These are phyloP conservation scores for Phengaris arion DNA, from an alignment of 2,888 invertebrate genomes.

Conservation along the genomic window DNA sequence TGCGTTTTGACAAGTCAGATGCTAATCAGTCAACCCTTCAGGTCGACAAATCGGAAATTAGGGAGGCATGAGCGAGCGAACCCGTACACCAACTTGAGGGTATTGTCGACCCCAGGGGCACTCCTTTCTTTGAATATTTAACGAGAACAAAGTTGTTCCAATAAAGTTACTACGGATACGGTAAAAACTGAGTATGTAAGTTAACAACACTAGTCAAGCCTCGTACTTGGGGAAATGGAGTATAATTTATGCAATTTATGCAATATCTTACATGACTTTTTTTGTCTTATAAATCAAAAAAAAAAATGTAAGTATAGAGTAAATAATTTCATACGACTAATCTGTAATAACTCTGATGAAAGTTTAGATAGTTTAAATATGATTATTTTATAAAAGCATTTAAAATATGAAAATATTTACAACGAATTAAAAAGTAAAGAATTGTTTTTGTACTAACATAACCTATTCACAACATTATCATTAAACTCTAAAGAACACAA, in stretches of 20 bases:
- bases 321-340: too few relatives aligned
- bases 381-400: too few relatives aligned
- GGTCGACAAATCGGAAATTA: constrained; percentile 78
- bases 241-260: not conserved
- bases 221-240: not conserved
- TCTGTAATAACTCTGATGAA: too few relatives aligned
- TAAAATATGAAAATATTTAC: too few relatives aligned
- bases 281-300: not conserved
- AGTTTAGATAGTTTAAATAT: too few relatives aligned
- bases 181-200: constrained; percentile 9
- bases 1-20: constrained; percentile 73
- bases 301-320: not conserved
- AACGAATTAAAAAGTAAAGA: too few relatives aligned
- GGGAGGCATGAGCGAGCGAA: constrained; percentile 74
- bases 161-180: constrained; percentile 19
- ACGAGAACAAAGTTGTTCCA: constrained; percentile 54
- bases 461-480: not conserved
- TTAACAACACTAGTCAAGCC: not conserved
- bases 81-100: constrained; percentile 50
- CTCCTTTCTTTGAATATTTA: constrained; percentile 77
- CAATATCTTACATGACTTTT: too few relatives aligned
- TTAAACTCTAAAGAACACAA: not conserved
- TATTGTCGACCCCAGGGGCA: constrained; percentile 65
- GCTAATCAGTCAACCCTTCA: constrained; percentile 77
- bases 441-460: not conserved